Percentiles rank a stretch among this genome's conserved stretches.
These are phyloP conservation scores for Raja brachyura DNA, from an alignment of 2,113 vertebrate species.

Conservation along the genomic window DNA sequence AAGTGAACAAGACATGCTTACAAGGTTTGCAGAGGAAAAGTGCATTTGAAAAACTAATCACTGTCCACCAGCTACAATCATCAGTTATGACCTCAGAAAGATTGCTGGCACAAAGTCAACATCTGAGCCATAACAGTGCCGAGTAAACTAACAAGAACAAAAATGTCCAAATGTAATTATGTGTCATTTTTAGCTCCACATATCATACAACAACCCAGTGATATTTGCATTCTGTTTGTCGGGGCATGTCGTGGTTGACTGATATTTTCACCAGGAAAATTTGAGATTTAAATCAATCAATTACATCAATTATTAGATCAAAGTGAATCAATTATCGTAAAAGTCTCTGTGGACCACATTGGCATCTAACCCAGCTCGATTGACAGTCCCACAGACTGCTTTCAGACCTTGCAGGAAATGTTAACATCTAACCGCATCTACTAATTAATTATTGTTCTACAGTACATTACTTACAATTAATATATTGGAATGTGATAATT, in stretches of 20 bases:
- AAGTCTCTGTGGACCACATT: neutral
- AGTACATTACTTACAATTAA: neutral
- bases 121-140: neutral
- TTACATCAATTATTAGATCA: conserved; percentile 23
- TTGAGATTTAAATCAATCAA: conserved; percentile 4
- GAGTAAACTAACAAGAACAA: conserved; percentile 22
- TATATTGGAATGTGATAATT: neutral
- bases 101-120: neutral
- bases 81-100: conserved; percentile 23
- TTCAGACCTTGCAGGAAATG: neutral
- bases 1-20: neutral
- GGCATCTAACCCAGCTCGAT: neutral
- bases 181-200: conserved; percentile 3
- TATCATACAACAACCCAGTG: conserved; percentile 19
- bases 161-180: conserved; percentile 9
- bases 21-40: neutral
- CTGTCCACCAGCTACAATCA: neutral
- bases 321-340: neutral
- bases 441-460: neutral
- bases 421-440: neutral
- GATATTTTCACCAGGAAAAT: neutral
- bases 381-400: neutral
- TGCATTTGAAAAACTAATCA: conserved; percentile 6
- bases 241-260: neutral
- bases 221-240: conserved; percentile 3